These are phyloP conservation scores for Ambastaia sidthimunki DNA, from an alignment of 2,797 vertebrate genomes.

Conservation along the genomic window DNA sequence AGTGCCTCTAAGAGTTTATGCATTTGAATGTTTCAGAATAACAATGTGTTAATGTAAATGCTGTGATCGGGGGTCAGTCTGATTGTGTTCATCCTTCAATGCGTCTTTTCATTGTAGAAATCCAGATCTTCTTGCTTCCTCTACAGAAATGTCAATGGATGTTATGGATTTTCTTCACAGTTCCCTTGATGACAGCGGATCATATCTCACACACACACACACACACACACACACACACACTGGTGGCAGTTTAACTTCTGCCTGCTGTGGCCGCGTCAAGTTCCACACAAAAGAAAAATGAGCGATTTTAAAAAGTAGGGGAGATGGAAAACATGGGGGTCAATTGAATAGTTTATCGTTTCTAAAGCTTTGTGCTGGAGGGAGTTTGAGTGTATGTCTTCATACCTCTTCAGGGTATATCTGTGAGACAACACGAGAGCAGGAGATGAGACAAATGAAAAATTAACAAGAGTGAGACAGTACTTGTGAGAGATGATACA, in stretches of 20 bases:
- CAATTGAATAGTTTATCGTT: constrained; percentile 36
- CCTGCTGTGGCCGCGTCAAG: constrained; percentile 19
- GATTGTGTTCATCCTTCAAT: constrained; percentile 71
- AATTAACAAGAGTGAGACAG: constrained; percentile 8
- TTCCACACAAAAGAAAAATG: constrained; percentile 20
- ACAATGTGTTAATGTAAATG: constrained; percentile 18
- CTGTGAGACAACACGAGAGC: neutral
- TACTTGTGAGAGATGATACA: constrained; percentile 20
- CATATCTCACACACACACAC: neutral
- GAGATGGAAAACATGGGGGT: constrained; percentile 22
- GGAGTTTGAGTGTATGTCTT: constrained; percentile 41
- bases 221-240: constrained; percentile 23
- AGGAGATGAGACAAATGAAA: constrained; percentile 2
- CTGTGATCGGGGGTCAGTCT: constrained; percentile 63
- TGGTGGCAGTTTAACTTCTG: neutral
- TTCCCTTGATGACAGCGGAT: constrained; percentile 41
- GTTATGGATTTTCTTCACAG: constrained; percentile 51
- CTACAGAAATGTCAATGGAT: constrained; percentile 43
- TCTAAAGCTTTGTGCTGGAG: constrained; percentile 29
- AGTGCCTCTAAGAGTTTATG: too few species aligned
- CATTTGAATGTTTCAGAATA: neutral
- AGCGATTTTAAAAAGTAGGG: constrained; percentile 12
- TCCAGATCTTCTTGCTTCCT: constrained; percentile 34
- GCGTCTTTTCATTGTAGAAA: constrained; percentile 72
- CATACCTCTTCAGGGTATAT: constrained; percentile 10